Conservation (phyloP, 2,888 invertebrate genomes). For the Drosophila dives region DNA sequence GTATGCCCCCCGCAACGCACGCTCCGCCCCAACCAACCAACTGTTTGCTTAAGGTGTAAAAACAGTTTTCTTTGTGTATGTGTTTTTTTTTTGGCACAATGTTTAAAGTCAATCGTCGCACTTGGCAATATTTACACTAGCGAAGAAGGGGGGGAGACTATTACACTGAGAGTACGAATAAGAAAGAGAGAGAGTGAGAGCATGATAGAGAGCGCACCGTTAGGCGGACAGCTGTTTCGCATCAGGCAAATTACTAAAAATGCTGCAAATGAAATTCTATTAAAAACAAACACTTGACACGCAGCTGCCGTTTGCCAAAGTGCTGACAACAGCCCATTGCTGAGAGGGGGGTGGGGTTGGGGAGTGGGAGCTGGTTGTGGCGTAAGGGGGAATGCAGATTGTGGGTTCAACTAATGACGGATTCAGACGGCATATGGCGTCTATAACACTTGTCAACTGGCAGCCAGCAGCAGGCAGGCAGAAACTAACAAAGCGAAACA, state of each 20-base stretch:
- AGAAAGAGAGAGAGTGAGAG: not conserved
- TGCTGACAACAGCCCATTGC: conserved; percentile 7
- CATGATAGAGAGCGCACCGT: not conserved
- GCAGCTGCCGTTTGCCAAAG: conserved; percentile 64
- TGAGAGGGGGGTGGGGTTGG: not conserved
- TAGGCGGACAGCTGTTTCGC: conserved; percentile 64
- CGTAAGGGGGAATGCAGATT: not conserved
- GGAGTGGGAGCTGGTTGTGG: not conserved
- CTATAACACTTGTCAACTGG: conserved; percentile 76
- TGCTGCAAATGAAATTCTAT: conserved; percentile 78
- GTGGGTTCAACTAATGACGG: conserved; percentile 43
- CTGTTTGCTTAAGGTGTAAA: conserved; percentile 61
- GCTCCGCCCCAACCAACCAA: not conserved
- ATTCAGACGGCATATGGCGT: conserved; percentile 62
- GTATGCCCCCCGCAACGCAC: not conserved
- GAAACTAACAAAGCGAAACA: conserved; percentile 61
- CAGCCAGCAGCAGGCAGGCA: conserved; percentile 1
- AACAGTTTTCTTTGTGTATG: conserved; percentile 20
- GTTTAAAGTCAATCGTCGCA: conserved; percentile 77
- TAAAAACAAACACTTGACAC: conserved; percentile 80
- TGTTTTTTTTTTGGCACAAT: conserved; percentile 42
- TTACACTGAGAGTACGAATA: not conserved
- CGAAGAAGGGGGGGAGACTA: not conserved
- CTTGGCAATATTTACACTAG: conserved; percentile 60
- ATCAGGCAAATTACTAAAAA: conserved; percentile 74